Conservation (phyloP, 2,113 vertebrate genomes). For the Lepus americanus region DNA sequence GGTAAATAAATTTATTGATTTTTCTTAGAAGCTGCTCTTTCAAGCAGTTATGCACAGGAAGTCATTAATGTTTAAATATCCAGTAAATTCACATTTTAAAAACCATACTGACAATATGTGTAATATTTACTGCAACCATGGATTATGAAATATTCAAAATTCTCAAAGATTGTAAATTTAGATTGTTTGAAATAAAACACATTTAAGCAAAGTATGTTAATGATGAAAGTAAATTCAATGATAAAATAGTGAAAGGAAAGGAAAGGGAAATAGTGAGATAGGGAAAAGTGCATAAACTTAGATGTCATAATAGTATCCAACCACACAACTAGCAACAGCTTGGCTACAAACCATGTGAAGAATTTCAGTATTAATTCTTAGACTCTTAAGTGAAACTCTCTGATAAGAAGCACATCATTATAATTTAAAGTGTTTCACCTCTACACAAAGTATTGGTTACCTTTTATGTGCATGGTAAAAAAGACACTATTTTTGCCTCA, state of each 20-base stretch:
- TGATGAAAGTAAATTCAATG: constrained; percentile 52
- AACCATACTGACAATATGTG: not conserved
- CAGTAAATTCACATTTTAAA: not conserved
- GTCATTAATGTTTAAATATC: not conserved
- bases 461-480: not conserved
- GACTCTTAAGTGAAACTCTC: not conserved
- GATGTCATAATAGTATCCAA: not conserved
- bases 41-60: not conserved
- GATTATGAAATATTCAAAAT: constrained; percentile 36
- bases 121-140: not conserved
- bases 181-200: constrained; percentile 10
- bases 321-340: not conserved
- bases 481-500: not conserved
- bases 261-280: not conserved
- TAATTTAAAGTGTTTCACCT: constrained; percentile 4
- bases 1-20: constrained; percentile 7
- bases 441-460: not conserved
- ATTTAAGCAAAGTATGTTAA: constrained; percentile 25
- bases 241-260: constrained; percentile 1
- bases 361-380: constrained; percentile 37
- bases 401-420: not conserved
- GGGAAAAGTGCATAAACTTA: not conserved
- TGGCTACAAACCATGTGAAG: constrained; percentile 1
- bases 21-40: constrained; percentile 6
- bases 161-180: constrained; percentile 32